Evolutionary conservation across 2,888 invertebrate species (phyloP).

Genomic region (Andrena flavipes): DNA sequence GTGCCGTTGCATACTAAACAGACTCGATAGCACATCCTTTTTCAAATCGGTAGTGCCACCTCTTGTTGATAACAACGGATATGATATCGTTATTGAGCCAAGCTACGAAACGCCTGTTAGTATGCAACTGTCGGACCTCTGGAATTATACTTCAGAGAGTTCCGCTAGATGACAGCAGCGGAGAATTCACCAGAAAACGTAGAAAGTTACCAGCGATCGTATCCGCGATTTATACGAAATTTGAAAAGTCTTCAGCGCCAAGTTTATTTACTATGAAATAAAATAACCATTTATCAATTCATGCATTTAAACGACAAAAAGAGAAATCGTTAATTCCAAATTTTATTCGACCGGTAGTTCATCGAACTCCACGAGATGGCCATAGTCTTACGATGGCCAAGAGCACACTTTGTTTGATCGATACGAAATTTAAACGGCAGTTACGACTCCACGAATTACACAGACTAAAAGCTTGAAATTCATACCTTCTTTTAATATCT

Average conservation of each 20-base stretch:
- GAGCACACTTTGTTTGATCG: conserved; percentile 8
- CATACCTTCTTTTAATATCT: too few relatives aligned
- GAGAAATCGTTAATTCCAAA: too few relatives aligned
- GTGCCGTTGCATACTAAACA: not conserved
- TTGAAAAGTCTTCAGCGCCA: not conserved
- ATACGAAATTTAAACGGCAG: conserved; percentile 26
- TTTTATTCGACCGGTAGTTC: not conserved
- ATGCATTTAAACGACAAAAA: not conserved
- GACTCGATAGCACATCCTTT: not conserved
- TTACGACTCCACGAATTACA: too few relatives aligned
- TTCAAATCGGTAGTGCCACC: conserved; percentile 23
- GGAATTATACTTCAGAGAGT: not conserved
- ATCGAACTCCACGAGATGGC: conserved; percentile 22
- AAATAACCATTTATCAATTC: not conserved
- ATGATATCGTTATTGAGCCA: not conserved
- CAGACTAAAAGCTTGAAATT: too few relatives aligned
- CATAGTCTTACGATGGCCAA: not conserved
- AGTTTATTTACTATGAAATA: not conserved
- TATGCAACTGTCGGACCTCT: conserved; percentile 1
- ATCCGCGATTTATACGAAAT: not conserved
- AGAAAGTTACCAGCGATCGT: conserved; percentile 20
- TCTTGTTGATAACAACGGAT: conserved; percentile 21
- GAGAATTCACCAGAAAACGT: not conserved
- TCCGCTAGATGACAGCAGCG: conserved; percentile 7
- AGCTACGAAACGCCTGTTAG: not conserved